Percentiles rank a stretch among this genome's conserved stretches.
Conservation (phyloP, 2,888 invertebrate genomes). For the Scelioninae gen. 2 region DNA sequence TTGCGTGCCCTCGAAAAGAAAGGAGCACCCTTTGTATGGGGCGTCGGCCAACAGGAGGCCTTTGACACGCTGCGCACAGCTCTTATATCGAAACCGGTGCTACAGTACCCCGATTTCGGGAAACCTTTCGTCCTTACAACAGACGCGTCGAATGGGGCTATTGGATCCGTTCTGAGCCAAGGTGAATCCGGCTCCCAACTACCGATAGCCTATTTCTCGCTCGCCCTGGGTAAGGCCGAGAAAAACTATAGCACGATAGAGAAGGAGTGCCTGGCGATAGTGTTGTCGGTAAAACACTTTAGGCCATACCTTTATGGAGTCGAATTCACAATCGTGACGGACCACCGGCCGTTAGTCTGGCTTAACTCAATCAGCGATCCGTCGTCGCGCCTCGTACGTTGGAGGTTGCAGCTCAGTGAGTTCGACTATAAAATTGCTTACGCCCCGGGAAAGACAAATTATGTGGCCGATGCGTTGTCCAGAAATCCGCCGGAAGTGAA, state of each 20-base stretch:
- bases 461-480: neutral
- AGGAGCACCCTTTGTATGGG: neutral
- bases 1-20: neutral
- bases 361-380: neutral
- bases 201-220: constrained; percentile 45
- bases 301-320: constrained; percentile 40
- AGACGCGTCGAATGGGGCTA: constrained; percentile 46
- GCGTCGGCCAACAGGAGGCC: neutral
- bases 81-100: constrained; percentile 43
- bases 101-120: constrained; percentile 49
- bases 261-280: constrained; percentile 49
- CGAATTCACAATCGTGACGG: constrained; percentile 33
- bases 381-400: neutral
- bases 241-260: constrained; percentile 46
- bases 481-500: too few relatives aligned
- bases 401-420: neutral
- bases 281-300: constrained; percentile 31
- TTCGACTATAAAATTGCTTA: neutral
- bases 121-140: constrained; percentile 43
- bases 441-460: neutral
- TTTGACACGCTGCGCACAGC: neutral
- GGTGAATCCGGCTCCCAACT: constrained; percentile 5
- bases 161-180: constrained; percentile 50
- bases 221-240: constrained; percentile 24
- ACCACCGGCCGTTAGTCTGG: constrained; percentile 44